Base-by-base conservation (phyloP, 2,797 vertebrate species). In the Tarsius wallacei region DNA sequence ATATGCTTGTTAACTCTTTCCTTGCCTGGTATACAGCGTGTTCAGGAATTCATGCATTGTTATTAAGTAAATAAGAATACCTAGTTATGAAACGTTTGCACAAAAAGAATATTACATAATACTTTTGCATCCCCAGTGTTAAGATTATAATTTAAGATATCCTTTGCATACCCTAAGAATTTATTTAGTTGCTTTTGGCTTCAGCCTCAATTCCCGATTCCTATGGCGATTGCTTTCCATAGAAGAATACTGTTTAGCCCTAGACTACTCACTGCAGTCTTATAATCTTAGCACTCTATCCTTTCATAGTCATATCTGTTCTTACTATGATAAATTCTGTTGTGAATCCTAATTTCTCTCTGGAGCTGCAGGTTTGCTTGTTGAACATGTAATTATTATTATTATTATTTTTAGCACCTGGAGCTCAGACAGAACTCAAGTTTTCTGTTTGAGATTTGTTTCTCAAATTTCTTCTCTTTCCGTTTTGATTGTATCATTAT, bases 141-240 rank as follows among this genome's bases (percentile, higher is more conserved):
- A 61, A 12, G 57, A 86, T 71, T 77, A 16, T 82, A 63, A 59
- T 93, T 33, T 73, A 90, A 86, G 81, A 53, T 94, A 57, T 53
- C 33, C 51, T 53, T n/a, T 64, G 7, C 36, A 4, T 42, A 4
- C 17, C 15, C 24, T n/a, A 5, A 61, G 28, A 94, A 31, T 21
- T 66, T 26, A 33, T 66, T 64, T 22, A 1, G 0, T 22, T 55
- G 24, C 77, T 28, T 33, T 55, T 87, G 87, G 53, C 28, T 70
- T 64, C 57, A 57, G 0, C 71, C 55, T 83, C 16, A 70, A 10
- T 13, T 61, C 81, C 64, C 21, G 31, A 12, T 61, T 93, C 24
- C 16, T 53, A 0, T 57, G 22, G 5, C 24, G 63, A 0, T 59
- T 77, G 28, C 51, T 84, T 84, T 36, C 19, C 80, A 1, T 61